phyloP scores from a whole-genome alignment of 2,888 invertebrate genomes.

The Ametastegia equiseti region DNA sequence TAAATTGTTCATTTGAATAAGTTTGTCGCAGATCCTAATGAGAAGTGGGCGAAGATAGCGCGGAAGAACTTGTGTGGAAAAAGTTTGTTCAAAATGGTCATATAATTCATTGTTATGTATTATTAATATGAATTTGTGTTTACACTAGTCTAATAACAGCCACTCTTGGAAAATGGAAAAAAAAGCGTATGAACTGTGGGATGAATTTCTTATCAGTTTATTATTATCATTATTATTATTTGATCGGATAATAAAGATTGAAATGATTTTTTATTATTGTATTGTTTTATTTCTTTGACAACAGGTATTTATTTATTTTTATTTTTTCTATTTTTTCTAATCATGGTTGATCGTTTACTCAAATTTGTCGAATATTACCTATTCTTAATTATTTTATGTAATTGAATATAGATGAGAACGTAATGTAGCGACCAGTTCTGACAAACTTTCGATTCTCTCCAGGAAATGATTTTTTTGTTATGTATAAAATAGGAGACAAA shows the following conservation, averaged over 20 bases:
- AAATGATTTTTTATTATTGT: conserved; percentile 8
- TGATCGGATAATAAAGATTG: not conserved
- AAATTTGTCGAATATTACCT: too few species aligned
- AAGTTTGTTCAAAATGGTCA: conserved; percentile 49
- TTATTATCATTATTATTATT: not conserved
- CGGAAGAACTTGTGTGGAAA: conserved; percentile 56
- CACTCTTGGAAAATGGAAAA: too few species aligned
- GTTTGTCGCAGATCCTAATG: conserved; percentile 17
- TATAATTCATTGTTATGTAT: not conserved
- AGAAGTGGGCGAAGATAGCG: conserved; percentile 45
- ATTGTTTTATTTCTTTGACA: conserved; percentile 15
- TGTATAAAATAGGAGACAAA: conserved; percentile 7
- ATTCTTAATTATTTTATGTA: too few species aligned
- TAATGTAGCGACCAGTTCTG: conserved; percentile 28
- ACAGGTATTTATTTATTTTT: not conserved
- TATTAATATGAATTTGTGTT: not conserved
- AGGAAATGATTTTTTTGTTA: not conserved
- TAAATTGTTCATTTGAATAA: conserved; percentile 51
- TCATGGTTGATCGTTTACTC: too few species aligned
- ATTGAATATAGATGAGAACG: not conserved
- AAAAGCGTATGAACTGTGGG: not conserved
- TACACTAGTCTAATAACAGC: not conserved
- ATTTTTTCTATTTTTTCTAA: not conserved
- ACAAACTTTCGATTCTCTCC: conserved; percentile 18
- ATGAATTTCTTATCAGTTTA: not conserved